phyloP scores from a whole-genome alignment of 2,888 invertebrate species.

The Bruchidius siliquastri region DNA sequence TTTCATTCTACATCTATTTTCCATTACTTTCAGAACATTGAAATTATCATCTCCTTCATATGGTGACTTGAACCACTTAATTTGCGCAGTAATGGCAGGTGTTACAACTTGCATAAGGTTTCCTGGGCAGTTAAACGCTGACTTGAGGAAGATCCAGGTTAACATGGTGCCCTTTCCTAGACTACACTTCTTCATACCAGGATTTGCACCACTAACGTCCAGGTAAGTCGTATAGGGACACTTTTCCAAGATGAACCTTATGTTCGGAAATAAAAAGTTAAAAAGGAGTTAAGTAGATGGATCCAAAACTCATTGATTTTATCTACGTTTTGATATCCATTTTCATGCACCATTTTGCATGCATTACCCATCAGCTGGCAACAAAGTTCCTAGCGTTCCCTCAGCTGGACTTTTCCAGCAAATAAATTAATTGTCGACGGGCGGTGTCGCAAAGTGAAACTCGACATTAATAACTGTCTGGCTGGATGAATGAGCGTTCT shows the following conservation, averaged over 20 bases:
- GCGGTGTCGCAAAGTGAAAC: background rate
- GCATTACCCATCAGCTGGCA: background rate
- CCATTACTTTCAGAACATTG: conserved; percentile 47
- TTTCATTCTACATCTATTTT: background rate
- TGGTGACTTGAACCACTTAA: conserved; percentile 53
- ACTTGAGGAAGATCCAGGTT: conserved; percentile 58
- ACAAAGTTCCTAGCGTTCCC: background rate
- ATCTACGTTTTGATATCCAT: too few species aligned
- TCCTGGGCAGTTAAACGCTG: conserved; percentile 66
- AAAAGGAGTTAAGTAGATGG: too few species aligned
- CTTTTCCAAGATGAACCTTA: too few species aligned
- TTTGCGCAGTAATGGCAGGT: conserved; percentile 55
- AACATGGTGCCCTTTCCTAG: conserved; percentile 66
- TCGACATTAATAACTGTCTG: background rate
- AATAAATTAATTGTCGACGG: background rate
- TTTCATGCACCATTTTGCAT: too few species aligned
- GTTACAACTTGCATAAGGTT: conserved; percentile 62
- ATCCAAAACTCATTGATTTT: too few species aligned
- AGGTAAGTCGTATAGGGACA: conserved; percentile 28
- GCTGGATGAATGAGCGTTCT: background rate
- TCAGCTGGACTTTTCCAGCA: background rate
- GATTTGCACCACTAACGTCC: conserved; percentile 60
- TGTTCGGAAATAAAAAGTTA: too few species aligned
- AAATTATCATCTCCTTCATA: conserved; percentile 59
- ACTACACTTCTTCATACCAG: conserved; percentile 62